Conservation (phyloP, 2,113 vertebrate genomes). For the Rhadina sibilatrix region DNA sequence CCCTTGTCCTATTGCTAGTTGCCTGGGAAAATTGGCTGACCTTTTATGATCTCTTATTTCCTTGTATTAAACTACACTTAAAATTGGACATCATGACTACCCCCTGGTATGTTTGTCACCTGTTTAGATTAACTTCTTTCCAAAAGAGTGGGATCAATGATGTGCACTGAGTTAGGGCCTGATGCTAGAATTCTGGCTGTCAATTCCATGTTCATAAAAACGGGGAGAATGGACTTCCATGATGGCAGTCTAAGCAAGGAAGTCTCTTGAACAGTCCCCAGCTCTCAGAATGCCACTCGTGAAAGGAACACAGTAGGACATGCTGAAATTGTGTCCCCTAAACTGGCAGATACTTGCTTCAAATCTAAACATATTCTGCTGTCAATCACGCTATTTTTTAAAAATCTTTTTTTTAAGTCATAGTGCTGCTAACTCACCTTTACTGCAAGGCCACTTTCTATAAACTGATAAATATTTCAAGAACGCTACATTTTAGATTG, state of each 20-base stretch:
- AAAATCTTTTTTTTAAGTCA: neutral
- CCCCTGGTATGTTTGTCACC: neutral
- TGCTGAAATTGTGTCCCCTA: neutral
- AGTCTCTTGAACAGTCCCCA: neutral
- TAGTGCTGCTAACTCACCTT: neutral
- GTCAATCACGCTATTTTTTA: neutral
- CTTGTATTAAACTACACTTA: neutral
- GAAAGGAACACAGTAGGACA: neutral
- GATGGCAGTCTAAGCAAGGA: neutral
- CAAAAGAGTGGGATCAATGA: neutral
- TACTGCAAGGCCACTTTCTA: neutral
- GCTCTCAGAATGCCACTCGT: neutral
- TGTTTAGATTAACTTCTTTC: neutral
- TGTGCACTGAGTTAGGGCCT: neutral
- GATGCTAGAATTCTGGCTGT: neutral
- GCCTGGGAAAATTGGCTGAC: neutral
- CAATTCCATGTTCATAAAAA: neutral
- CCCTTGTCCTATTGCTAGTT: accelerated
- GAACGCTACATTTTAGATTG: neutral
- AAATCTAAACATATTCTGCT: neutral
- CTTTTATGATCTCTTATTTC: neutral
- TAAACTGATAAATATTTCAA: neutral
- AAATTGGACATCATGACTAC: neutral
- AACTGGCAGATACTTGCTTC: neutral
- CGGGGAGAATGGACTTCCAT: neutral